Percentiles rank a stretch among this genome's conserved stretches.
Evolutionary conservation across 2,888 invertebrate species (phyloP).

Genomic region (Resseliella maxima): DNA sequence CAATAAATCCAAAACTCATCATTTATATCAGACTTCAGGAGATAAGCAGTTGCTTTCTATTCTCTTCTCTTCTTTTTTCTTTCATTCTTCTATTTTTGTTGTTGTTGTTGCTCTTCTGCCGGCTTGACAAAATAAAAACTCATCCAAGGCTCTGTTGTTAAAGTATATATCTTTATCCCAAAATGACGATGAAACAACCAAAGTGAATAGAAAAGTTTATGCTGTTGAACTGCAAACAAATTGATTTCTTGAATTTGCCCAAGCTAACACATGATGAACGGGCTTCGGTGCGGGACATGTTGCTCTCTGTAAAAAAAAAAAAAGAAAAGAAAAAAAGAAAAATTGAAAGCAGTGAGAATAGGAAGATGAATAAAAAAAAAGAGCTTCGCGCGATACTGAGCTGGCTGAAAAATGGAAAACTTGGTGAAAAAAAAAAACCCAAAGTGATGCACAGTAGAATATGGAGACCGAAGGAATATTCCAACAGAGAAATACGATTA

Average conservation of each 20-base stretch:
- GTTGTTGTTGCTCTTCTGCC: no score
- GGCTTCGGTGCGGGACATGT: neutral
- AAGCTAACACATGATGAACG: constrained; percentile 38
- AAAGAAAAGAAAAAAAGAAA: no score
- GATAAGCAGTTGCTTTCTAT: neutral
- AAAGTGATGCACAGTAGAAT: neutral
- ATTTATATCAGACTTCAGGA: neutral
- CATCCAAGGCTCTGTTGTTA: no score
- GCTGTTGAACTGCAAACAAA: constrained; percentile 33
- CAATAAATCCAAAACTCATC: constrained; percentile 41
- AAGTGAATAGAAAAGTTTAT: constrained; percentile 1
- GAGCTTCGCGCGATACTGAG: neutral
- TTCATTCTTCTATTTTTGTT: neutral
- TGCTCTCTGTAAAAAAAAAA: neutral
- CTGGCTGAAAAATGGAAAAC: constrained; percentile 3
- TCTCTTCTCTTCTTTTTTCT: neutral
- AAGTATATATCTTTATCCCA: constrained; percentile 26
- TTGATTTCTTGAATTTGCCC: constrained; percentile 39
- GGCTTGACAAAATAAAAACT: no score
- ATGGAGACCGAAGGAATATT: neutral
- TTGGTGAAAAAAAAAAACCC: neutral
- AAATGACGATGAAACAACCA: neutral
- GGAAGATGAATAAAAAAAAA: constrained; percentile 1
- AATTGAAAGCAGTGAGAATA: no score
- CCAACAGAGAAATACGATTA: neutral